Base-by-base conservation (phyloP, 2,797 vertebrate genomes). In the Perodicticus potto region DNA sequence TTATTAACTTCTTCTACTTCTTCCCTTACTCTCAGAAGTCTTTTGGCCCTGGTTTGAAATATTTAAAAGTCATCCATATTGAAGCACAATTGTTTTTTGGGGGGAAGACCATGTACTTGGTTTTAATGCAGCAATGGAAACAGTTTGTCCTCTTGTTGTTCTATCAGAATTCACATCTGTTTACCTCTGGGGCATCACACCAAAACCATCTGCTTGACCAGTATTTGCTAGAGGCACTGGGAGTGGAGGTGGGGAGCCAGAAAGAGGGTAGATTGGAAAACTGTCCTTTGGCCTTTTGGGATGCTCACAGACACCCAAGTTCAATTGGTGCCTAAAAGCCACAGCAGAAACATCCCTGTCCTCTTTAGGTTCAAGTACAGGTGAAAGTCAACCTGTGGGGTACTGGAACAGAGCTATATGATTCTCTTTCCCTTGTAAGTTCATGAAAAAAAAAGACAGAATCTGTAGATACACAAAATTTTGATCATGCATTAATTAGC, bases 101-200 rank as follows among this genome's bases (percentile, higher is more conserved):
- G 45, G 10, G n/a, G 7, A 27, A 94, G 40, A 34, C 32, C 37
- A 55, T 76, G 55, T 86, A 22, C 61, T 92, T 86, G 40, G 69
- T 69, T 86, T 88, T 67, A 77, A 82, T 57, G 29, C 40, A 59
- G 37, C 70, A 61, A 40, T 43, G 37, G 57, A 67, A 93, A 93
- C 82, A 13, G 6, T 90, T 72, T 93, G 80, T 92, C 73, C 72
- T 87, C 67, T 87, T 86, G 57, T 87, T 93, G 55, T 93, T 96
- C 84, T 72, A 76, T 80, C 74, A 87, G 80, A 91, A 91, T 76
- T 92, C 90, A 97, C 97, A 98, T 96, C 97, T 97, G 97, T 91
- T 77, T 89, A 82, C 88, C 96, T 95, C 74, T 69, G 19, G 94
- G 97, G 96, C 96, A 96, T 93, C 76, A 91, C 89, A 95, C 80